These are phyloP conservation scores for Sinelater perroti DNA, from an alignment of 2,888 invertebrate species.

Conservation along the genomic window DNA sequence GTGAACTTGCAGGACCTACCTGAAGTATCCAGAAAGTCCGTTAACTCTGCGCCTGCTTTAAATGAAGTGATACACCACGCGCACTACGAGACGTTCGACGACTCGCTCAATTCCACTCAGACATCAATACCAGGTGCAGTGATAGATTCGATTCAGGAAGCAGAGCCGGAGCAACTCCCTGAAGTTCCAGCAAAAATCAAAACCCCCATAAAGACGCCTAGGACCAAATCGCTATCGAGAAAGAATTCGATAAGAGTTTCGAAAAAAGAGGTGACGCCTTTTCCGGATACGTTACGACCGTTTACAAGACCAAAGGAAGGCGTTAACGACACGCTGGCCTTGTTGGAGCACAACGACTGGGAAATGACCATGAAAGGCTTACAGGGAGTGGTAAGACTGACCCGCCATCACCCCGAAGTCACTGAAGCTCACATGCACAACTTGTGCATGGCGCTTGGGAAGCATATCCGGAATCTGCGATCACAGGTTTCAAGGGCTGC, in stretches of 20 bases:
- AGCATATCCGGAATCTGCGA: slow-evolving; percentile 86
- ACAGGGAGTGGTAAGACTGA: slow-evolving; percentile 72
- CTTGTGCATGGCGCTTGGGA: slow-evolving; percentile 74
- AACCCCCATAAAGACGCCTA: slow-evolving; percentile 34
- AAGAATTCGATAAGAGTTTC: slow-evolving; percentile 38
- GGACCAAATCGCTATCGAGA: slow-evolving; percentile 33
- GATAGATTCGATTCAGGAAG: slow-evolving; percentile 40
- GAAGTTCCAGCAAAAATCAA: slow-evolving; percentile 25
- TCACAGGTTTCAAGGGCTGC: slow-evolving; percentile 93
- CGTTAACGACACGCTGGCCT: slow-evolving; percentile 68
- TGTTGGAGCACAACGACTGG: slow-evolving; percentile 81
- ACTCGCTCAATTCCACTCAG: slow-evolving; percentile 41
- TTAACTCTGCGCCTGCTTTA: slow-evolving; percentile 56
- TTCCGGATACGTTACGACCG: slow-evolving; percentile 58
- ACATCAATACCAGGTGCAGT: slow-evolving; percentile 46
- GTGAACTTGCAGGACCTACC: slow-evolving; percentile 52
- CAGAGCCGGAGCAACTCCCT: background rate
- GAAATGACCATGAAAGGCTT: slow-evolving; percentile 80
- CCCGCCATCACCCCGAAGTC: slow-evolving; percentile 71
- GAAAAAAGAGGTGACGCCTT: slow-evolving; percentile 31
- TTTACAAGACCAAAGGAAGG: slow-evolving; percentile 73
- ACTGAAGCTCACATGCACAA: slow-evolving; percentile 73
- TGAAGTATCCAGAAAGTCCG: slow-evolving; percentile 52
- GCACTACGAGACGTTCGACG: slow-evolving; percentile 37
- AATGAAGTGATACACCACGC: slow-evolving; percentile 40